phyloP scores from a whole-genome alignment of 2,113 vertebrate genomes.

The Malurus elegans region DNA sequence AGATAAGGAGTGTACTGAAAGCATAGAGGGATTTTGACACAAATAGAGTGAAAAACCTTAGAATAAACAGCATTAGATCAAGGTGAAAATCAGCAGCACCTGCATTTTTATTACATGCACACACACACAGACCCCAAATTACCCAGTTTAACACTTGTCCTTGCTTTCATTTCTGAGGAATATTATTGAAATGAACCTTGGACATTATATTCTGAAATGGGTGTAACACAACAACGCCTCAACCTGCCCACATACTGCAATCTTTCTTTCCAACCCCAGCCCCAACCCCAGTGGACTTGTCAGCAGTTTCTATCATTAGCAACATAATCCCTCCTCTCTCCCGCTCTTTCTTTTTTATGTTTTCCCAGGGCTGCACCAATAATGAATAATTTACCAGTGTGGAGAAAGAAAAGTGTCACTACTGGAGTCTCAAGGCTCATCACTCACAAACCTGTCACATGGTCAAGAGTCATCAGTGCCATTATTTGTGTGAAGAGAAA shows the following conservation, averaged over 20 bases:
- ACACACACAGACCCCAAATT: not conserved
- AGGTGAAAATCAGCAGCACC: not conserved
- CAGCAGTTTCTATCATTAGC: slow-evolving; percentile 71
- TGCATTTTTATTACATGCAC: not conserved
- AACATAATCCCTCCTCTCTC: slow-evolving; percentile 62
- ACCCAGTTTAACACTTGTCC: not conserved
- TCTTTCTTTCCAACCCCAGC: not conserved
- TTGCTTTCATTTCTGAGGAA: not conserved
- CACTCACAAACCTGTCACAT: slow-evolving; percentile 73
- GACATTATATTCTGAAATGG: slow-evolving; percentile 9
- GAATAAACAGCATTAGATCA: not conserved
- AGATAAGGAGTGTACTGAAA: not conserved
- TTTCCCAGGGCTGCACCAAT: slow-evolving; percentile 67
- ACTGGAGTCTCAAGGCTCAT: slow-evolving; percentile 69
- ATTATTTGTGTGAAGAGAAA: slow-evolving; percentile 68
- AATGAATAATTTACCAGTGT: slow-evolving; percentile 73
- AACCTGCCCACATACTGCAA: slow-evolving; percentile 2
- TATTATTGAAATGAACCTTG: slow-evolving; percentile 19
- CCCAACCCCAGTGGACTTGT: slow-evolving; percentile 53
- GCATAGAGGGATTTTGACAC: not conserved
- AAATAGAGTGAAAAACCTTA: not conserved
- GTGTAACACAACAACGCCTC: not conserved
- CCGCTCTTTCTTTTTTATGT: slow-evolving; percentile 54
- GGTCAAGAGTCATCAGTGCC: slow-evolving; percentile 69
- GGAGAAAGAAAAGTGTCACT: slow-evolving; percentile 71